phyloP scores from a whole-genome alignment of 1,140 invertebrate species.

The Aphis craccivora region DNA sequence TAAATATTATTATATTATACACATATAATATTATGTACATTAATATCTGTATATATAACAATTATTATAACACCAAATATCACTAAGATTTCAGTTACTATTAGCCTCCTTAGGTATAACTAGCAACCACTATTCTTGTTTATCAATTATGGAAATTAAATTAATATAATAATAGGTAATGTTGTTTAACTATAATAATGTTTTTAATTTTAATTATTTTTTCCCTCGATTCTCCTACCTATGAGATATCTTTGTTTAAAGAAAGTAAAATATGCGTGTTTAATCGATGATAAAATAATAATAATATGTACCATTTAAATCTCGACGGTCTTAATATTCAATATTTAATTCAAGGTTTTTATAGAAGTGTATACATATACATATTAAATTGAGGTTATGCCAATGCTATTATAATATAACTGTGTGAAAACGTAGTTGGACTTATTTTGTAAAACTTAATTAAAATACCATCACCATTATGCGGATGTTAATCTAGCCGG shows the following conservation, averaged over 20 bases:
- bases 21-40: too few relatives aligned
- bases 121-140: not conserved
- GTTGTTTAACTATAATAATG: not conserved
- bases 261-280: not conserved
- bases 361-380: too few relatives aligned
- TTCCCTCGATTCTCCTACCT: not conserved
- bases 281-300: not conserved
- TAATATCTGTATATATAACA: too few relatives aligned
- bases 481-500: not conserved
- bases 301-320: not conserved
- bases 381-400: slow-evolving; percentile 17
- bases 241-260: not conserved
- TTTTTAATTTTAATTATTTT: not conserved
- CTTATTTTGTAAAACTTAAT: slow-evolving; percentile 19
- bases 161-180: too few relatives aligned
- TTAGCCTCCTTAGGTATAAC: too few relatives aligned
- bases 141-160: not conserved
- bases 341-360: not conserved
- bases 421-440: not conserved
- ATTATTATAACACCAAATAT: too few relatives aligned
- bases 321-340: not conserved
- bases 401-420: not conserved
- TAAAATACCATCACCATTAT: not conserved
- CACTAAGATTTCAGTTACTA: not conserved
- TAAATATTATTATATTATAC: not conserved